Evolutionary conservation across 2,888 invertebrate species (phyloP).

Genomic region (Hydropsyche betteni): DNA sequence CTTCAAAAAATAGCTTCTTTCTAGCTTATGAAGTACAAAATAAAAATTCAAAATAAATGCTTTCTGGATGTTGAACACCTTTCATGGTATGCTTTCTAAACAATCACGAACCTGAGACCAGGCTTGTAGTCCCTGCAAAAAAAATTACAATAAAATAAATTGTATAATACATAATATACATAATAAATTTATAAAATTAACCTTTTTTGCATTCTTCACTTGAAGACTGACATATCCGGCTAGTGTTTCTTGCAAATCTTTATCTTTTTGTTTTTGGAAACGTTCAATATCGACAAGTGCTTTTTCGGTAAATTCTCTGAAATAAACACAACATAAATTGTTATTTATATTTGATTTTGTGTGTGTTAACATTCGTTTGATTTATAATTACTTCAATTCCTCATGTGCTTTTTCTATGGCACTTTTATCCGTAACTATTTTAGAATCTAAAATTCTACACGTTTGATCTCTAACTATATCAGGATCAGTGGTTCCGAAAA

Average conservation of each 20-base stretch:
- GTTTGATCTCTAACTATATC: conserved; percentile 78
- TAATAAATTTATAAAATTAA: conserved; percentile 55
- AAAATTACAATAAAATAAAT: conserved; percentile 37
- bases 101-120: conserved; percentile 81
- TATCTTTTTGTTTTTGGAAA: conserved; percentile 78
- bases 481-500: conserved; percentile 79
- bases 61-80: background rate
- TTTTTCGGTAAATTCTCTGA: conserved; percentile 74
- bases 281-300: conserved; percentile 74
- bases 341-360: background rate
- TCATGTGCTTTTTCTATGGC: conserved; percentile 68
- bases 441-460: conserved; percentile 72
- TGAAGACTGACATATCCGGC: conserved; percentile 75
- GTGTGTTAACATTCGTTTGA: no score
- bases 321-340: conserved; percentile 52
- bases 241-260: conserved; percentile 76
- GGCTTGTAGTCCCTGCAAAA: conserved; percentile 75
- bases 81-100: conserved; percentile 75
- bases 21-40: no score
- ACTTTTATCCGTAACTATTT: conserved; percentile 70
- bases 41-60: conserved; percentile 1
- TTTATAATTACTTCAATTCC: conserved; percentile 65
- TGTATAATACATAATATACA: background rate
- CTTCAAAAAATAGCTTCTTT: no score
- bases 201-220: conserved; percentile 79